Conservation (phyloP, 2,888 invertebrate genomes). For the Heliconius aoede region DNA sequence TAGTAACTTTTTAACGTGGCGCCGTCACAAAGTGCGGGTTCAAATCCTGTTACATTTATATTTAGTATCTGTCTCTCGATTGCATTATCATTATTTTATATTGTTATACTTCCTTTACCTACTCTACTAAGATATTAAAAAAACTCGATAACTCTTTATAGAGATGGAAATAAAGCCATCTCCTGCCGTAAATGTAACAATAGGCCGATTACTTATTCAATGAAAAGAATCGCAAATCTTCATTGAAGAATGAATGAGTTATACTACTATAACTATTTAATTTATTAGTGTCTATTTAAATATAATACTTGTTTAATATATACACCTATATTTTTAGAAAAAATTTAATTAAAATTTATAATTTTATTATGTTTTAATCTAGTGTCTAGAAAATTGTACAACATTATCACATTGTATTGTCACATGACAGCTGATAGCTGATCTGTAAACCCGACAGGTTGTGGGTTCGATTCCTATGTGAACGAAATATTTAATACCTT, state of each 20-base stretch:
- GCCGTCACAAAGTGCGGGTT: too few relatives aligned
- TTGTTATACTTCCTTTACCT: not conserved
- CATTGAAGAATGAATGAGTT: constrained; percentile 37
- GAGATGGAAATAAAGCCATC: constrained; percentile 36
- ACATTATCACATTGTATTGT: too few relatives aligned
- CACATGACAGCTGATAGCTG: too few relatives aligned
- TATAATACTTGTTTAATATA: too few relatives aligned
- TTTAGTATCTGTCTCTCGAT: not conserved
- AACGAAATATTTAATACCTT: not conserved
- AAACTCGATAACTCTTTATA: not conserved
- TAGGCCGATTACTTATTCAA: constrained; percentile 48
- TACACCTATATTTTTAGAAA: too few relatives aligned
- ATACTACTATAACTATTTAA: constrained; percentile 26
- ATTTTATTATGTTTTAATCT: too few relatives aligned
- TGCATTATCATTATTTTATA: not conserved
- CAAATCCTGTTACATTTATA: too few relatives aligned
- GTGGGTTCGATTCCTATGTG: not conserved
- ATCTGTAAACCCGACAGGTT: not conserved
- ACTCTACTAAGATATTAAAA: not conserved
- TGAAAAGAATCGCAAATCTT: constrained; percentile 42
- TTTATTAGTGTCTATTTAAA: too few relatives aligned
- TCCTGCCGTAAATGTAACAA: constrained; percentile 51
- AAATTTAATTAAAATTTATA: too few relatives aligned
- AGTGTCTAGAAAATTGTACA: too few relatives aligned
- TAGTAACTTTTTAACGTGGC: too few relatives aligned